Percentiles rank a stretch among this genome's conserved stretches.
phyloP scores from a whole-genome alignment of 2,113 vertebrate genomes.

The Oncorhynchus keta region DNA sequence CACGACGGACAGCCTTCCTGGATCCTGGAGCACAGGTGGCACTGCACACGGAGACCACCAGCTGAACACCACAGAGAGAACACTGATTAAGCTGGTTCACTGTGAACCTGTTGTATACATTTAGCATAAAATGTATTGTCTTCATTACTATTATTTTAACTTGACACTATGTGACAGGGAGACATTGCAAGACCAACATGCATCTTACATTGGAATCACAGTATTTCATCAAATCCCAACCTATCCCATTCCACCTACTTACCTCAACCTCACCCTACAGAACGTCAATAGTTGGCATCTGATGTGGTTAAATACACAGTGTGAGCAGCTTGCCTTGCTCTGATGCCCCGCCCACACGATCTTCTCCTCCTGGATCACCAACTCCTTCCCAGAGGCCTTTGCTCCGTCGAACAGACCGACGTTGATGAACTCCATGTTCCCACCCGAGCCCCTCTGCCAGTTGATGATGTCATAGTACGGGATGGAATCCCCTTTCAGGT shows the following conservation, averaged over 20 bases:
- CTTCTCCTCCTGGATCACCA: conserved; percentile 62
- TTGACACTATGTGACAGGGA: too few relatives aligned
- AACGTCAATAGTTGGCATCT: conserved; percentile 75
- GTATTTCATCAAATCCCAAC: neutral
- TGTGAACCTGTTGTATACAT: neutral
- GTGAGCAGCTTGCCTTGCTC: conserved; percentile 74
- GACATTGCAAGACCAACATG: too few relatives aligned
- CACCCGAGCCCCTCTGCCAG: conserved; percentile 67
- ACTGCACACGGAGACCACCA: conserved; percentile 69
- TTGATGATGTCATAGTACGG: conserved; percentile 75
- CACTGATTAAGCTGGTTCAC: neutral
- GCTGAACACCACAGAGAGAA: conserved; percentile 46
- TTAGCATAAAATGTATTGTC: neutral
- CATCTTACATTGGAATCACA: too few relatives aligned
- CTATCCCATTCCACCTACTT: conserved; percentile 48
- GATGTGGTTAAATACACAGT: conserved; percentile 75
- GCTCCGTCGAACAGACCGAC: conserved; percentile 45
- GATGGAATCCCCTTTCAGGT: conserved; percentile 70
- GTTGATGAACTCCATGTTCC: conserved; percentile 69
- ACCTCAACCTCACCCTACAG: conserved; percentile 74
- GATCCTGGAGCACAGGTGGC: conserved; percentile 64
- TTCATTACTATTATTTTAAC: too few relatives aligned
- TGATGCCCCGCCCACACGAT: conserved; percentile 71
- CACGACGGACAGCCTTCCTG: conserved; percentile 57
- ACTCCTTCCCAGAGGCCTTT: conserved; percentile 45